These are phyloP conservation scores for Eretmochelys imbricata DNA, from an alignment of 2,113 vertebrate species.

Conservation along the genomic window DNA sequence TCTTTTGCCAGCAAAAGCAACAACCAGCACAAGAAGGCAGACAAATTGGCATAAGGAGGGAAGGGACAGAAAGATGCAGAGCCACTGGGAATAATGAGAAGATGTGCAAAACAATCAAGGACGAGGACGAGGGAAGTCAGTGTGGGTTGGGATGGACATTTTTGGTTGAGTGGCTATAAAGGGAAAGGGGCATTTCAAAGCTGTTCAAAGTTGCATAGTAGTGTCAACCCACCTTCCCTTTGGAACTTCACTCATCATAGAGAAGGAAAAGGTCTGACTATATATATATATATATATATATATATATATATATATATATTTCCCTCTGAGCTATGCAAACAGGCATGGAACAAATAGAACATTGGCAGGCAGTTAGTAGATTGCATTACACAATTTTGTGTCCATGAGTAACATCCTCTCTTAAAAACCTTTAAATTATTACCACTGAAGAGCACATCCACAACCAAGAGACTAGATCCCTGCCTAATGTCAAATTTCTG, in stretches of 20 bases:
- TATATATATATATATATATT: no score
- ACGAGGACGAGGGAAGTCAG: neutral
- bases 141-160: neutral
- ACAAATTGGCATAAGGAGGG: no score
- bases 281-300: no score
- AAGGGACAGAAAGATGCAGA: accelerated
- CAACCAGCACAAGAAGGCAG: neutral
- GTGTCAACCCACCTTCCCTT: no score
- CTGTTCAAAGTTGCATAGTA: neutral
- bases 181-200: neutral
- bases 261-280: no score
- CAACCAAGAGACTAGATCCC: neutral
- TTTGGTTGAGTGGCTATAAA: neutral
- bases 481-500: neutral
- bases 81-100: neutral
- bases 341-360: neutral
- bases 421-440: neutral
- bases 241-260: no score
- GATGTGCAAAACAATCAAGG: neutral
- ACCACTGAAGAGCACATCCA: neutral
- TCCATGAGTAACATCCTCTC: neutral
- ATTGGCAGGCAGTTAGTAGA: neutral
- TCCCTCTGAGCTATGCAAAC: neutral
- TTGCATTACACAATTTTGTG: neutral
- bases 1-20: neutral